These are phyloP conservation scores for Pardosa pseudoannulata DNA, from an alignment of 2,888 invertebrate genomes.

Conservation along the genomic window DNA sequence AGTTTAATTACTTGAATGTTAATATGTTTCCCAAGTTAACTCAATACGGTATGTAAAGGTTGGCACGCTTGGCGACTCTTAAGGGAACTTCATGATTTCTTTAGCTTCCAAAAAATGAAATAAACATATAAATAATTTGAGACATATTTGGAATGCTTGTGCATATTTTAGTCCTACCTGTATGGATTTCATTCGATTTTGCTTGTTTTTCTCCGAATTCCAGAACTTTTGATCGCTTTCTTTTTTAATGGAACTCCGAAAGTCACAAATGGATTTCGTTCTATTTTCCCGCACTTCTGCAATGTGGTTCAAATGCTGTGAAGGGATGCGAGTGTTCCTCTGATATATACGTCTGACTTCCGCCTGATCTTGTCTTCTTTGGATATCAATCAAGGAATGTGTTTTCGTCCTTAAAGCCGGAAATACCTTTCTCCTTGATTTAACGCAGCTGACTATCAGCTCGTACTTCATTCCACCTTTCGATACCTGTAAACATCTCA, in stretches of 20 bases:
- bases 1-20: too few species aligned
- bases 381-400: neutral
- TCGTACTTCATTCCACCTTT: neutral
- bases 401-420: neutral
- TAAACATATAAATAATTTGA: too few species aligned
- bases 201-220: neutral
- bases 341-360: neutral
- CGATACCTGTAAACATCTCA: neutral
- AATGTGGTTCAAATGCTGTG: constrained; percentile 11
- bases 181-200: neutral
- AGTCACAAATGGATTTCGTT: neutral
- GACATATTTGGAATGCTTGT: too few species aligned
- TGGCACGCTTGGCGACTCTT: too few species aligned
- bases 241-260: neutral
- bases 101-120: too few species aligned
- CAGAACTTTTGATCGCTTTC: neutral
- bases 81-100: too few species aligned
- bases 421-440: neutral
- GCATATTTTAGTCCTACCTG: too few species aligned
- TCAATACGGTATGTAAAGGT: too few species aligned
- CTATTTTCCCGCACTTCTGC: neutral
- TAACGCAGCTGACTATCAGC: neutral
- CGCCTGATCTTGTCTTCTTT: constrained; percentile 2
- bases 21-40: too few species aligned
- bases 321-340: neutral